Evolutionary conservation across 2,888 invertebrate genomes (phyloP).

Genomic region (Philopedon plagiatum): DNA sequence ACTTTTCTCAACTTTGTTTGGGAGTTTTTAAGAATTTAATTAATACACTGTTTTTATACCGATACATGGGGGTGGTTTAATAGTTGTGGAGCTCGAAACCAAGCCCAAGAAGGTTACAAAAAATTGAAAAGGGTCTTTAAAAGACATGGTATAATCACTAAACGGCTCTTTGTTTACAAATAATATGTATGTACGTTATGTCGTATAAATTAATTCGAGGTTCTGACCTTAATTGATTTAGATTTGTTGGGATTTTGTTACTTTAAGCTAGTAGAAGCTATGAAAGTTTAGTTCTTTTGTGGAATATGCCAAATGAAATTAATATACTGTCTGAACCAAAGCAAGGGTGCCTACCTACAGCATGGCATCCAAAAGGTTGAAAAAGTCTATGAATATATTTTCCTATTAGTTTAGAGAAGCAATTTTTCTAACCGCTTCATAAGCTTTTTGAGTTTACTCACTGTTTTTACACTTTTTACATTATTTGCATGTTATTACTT

Average conservation of each 20-base stretch:
- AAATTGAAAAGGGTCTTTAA: not conserved
- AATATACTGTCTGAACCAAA: too few relatives aligned
- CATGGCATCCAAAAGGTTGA: too few relatives aligned
- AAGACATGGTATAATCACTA: conserved; percentile 12
- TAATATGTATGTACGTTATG: too few relatives aligned
- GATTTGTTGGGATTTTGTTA: not conserved
- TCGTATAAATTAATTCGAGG: conserved; percentile 4
- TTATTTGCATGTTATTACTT: too few relatives aligned
- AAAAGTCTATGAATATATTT: too few relatives aligned
- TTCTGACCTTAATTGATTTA: conserved; percentile 17
- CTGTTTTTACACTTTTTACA: too few relatives aligned
- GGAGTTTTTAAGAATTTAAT: not conserved
- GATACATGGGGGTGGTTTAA: not conserved
- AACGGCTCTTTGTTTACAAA: conserved; percentile 40
- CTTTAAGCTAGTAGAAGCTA: not conserved
- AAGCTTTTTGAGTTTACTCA: too few relatives aligned
- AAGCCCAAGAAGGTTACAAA: not conserved
- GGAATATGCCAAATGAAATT: too few relatives aligned
- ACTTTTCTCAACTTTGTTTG: conserved; percentile 11
- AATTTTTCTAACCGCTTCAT: too few relatives aligned
- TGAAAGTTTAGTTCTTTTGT: too few relatives aligned
- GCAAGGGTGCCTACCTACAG: too few relatives aligned
- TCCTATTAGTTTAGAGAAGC: too few relatives aligned
- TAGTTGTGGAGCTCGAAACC: not conserved
- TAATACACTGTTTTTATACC: not conserved